A percentile compares a stretch with the other conserved stretches of the same genome.
These are phyloP conservation scores for Mormoops blainvillei DNA, from an alignment of 2,113 vertebrate species.

Conservation along the genomic window DNA sequence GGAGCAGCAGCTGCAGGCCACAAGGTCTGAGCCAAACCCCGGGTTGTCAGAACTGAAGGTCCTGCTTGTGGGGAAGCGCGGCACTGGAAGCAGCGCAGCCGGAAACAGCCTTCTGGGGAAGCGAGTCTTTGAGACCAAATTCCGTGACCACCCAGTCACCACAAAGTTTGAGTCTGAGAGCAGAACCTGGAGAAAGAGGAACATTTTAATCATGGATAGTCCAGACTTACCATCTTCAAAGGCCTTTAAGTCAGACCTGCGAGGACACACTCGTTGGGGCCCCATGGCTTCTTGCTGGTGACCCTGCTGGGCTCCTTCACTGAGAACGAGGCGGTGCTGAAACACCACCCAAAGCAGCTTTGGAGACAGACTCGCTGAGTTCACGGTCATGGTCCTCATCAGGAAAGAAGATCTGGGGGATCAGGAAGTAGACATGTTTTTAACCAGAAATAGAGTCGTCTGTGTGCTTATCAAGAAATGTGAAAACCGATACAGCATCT, in stretches of 20 bases:
- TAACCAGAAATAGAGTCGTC: fast-evolving
- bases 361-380: background rate
- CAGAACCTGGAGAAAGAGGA: conserved; percentile 19
- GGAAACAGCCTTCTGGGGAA: conserved; percentile 51
- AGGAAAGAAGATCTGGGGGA: conserved; percentile 36
- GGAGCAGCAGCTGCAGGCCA: background rate
- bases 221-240: background rate
- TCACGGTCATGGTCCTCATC: conserved; percentile 17
- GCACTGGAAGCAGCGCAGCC: conserved; percentile 9
- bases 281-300: conserved; percentile 49
- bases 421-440: background rate
- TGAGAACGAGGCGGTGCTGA: background rate
- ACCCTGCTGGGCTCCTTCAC: background rate
- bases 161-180: background rate
- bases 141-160: background rate
- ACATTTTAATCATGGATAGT: conserved; percentile 14
- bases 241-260: background rate
- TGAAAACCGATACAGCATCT: background rate
- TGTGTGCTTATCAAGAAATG: background rate
- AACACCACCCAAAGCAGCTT: background rate
- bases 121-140: background rate
- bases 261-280: background rate
- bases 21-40: fast-evolving
- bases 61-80: conserved; percentile 16
- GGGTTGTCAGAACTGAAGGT: background rate